phyloP scores from a whole-genome alignment of 2,888 invertebrate species.

The Drosophila bunnanda region DNA sequence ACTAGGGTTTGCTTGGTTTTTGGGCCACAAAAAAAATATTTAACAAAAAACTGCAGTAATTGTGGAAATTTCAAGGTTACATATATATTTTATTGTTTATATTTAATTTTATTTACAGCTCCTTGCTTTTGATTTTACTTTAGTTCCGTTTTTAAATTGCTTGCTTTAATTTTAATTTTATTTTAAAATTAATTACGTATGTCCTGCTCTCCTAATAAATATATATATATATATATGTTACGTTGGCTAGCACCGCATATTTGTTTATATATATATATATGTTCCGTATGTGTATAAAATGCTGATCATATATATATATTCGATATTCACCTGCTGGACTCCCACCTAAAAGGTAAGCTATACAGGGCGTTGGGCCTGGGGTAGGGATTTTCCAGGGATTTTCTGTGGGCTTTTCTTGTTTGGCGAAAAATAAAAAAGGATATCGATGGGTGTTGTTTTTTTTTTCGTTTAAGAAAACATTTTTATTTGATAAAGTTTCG shows the following conservation, averaged over 20 bases:
- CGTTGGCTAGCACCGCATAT: constrained; percentile 72
- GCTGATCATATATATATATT: constrained; percentile 32
- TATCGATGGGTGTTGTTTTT: constrained; percentile 65
- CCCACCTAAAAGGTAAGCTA: constrained; percentile 32
- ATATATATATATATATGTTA: constrained; percentile 39
- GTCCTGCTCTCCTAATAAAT: constrained; percentile 11
- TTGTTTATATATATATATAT: constrained; percentile 35
- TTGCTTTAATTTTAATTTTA: constrained; percentile 2
- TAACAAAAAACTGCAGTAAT: not conserved
- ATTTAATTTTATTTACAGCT: constrained; percentile 30
- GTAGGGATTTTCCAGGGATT: constrained; percentile 24
- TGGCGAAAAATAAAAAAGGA: constrained; percentile 60
- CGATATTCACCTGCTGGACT: not conserved
- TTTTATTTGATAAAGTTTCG: constrained; percentile 79
- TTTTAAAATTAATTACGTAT: constrained; percentile 72
- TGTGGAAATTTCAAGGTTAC: not conserved
- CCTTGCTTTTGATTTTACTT: constrained; percentile 27
- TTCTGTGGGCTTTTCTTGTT: constrained; percentile 10
- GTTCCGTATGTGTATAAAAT: constrained; percentile 36
- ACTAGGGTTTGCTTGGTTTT: not conserved
- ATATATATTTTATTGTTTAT: not conserved
- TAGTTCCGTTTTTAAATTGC: constrained; percentile 11
- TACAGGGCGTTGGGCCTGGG: constrained; percentile 13
- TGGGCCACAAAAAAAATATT: not conserved
- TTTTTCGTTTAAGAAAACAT: constrained; percentile 75